Base-by-base conservation (phyloP, 2,888 invertebrate species). In the Dermolepida albohirtum region DNA sequence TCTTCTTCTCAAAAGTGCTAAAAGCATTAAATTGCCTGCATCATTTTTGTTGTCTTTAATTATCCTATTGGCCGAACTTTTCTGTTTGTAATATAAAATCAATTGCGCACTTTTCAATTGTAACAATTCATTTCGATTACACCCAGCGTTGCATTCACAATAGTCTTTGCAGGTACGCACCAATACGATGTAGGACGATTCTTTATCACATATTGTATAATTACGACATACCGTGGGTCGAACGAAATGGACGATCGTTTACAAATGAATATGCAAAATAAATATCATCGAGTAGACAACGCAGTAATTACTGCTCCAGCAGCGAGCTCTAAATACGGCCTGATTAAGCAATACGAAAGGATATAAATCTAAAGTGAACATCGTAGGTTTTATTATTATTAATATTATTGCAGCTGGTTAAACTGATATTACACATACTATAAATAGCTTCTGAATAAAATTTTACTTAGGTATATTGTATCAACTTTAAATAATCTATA, bases 211-310 rank as follows among this genome's bases (percentile, higher is more conserved):
- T 54, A 54, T 54, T 54, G 27, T 27, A 16, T 29, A 27, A 44
- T 59, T 59, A 43, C 59, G 44, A 59, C 59, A 59, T 5, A 29
- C 44, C 17, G 59, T 59, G 44, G 59, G 59, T 12, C 43, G 59
- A 43, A 39, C 40, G 54, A 41, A 55, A 5, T 34, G 5, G 34
- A 34, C 16, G 34, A 59, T 59, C 43, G 59, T 59, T 59, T 59
- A 59, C 44, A 44, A n/a, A 59, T 59, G 59, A 59, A 59, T 59
- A 59, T 59, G 47, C 47, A 59, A 59, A 59, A 59, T 59, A 59
- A 44, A 59, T 59, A 59, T 29, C 59, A 22, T 34, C 2, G 12
- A 27, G 59, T 59, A 59, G 59, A 59, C 59, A 59, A 59, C 44
- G 44, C 29, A 44, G 44, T 44, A 59, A 59, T 59, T 59, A 59